These are phyloP conservation scores for Denticeps clupeoides DNA, from an alignment of 2,797 vertebrate species.

Conservation along the genomic window DNA sequence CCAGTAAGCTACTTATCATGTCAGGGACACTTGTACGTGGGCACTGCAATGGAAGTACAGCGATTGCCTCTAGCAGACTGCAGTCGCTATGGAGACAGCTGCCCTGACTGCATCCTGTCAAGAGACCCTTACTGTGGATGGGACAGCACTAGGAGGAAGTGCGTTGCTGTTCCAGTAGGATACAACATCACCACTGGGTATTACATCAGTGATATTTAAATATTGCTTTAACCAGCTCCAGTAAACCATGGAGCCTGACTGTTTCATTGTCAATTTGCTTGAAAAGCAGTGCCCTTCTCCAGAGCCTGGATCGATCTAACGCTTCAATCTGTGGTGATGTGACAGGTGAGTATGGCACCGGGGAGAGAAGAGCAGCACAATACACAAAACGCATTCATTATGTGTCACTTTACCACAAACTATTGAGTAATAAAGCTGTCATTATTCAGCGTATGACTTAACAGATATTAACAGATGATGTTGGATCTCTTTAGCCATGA, in stretches of 20 bases:
- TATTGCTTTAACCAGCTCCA: slow-evolving; percentile 12
- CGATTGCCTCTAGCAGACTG: slow-evolving; percentile 64
- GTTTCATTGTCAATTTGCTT: too few relatives aligned
- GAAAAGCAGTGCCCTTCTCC: slow-evolving; percentile 55
- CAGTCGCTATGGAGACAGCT: slow-evolving; percentile 60
- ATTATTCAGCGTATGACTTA: too few relatives aligned
- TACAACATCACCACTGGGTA: slow-evolving; percentile 52
- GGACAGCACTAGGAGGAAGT: slow-evolving; percentile 56
- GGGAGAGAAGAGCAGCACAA: background rate
- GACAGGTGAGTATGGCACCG: slow-evolving; percentile 49
- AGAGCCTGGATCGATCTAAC: slow-evolving; percentile 63
- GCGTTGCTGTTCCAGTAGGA: slow-evolving; percentile 49
- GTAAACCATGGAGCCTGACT: too few relatives aligned
- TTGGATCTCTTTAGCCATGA: slow-evolving; percentile 43
- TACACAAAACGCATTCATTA: too few relatives aligned
- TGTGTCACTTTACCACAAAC: too few relatives aligned
- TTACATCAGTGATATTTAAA: slow-evolving; percentile 12
- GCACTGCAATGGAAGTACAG: slow-evolving; percentile 61
- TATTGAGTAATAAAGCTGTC: too few relatives aligned
- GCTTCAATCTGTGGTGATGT: slow-evolving; percentile 56
- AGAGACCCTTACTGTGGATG: slow-evolving; percentile 63
- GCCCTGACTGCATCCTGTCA: slow-evolving; percentile 62
- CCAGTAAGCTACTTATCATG: background rate
- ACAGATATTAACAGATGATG: too few relatives aligned
- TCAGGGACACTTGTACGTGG: slow-evolving; percentile 64